phyloP scores from a whole-genome alignment of 2,797 vertebrate genomes.

The Gouania willdenowi region DNA sequence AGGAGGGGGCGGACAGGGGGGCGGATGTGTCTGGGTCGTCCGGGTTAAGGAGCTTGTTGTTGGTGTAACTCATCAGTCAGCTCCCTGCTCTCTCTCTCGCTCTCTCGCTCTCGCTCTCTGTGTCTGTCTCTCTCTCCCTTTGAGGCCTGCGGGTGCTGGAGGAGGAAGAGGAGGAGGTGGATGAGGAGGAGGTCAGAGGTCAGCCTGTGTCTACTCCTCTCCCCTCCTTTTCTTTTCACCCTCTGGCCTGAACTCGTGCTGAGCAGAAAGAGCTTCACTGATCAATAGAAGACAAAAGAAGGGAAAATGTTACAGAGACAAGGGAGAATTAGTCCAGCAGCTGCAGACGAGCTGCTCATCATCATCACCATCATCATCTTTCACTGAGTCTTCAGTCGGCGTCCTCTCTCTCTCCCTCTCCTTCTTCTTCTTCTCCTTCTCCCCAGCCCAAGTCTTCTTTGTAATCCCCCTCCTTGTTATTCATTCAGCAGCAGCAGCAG shows the following conservation, averaged over 20 bases:
- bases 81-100: slow-evolving; percentile 38
- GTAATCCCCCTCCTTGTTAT: slow-evolving; percentile 68
- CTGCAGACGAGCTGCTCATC: slow-evolving; percentile 52
- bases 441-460: slow-evolving; percentile 48
- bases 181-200: slow-evolving; percentile 37
- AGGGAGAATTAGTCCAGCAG: no score
- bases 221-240: slow-evolving; percentile 31
- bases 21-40: slow-evolving; percentile 12
- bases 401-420: slow-evolving; percentile 45
- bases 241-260: slow-evolving; percentile 23
- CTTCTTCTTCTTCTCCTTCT: slow-evolving; percentile 36
- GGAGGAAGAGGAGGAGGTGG: slow-evolving; percentile 11
- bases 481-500: slow-evolving; percentile 59
- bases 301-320: slow-evolving; percentile 30
- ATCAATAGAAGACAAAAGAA: slow-evolving; percentile 2
- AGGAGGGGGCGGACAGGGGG: not conserved
- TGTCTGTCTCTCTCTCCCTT: slow-evolving; percentile 1
- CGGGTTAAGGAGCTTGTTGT: slow-evolving; percentile 43
- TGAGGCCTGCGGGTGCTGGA: slow-evolving; percentile 21
- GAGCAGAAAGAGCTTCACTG: slow-evolving; percentile 11
- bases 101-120: not conserved
- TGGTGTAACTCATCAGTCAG: slow-evolving; percentile 67
- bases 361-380: no score
- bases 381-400: slow-evolving; percentile 42
- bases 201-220: slow-evolving; percentile 39